These are phyloP conservation scores for Sialis fuliginosa DNA, from an alignment of 2,888 invertebrate species.

Conservation along the genomic window DNA sequence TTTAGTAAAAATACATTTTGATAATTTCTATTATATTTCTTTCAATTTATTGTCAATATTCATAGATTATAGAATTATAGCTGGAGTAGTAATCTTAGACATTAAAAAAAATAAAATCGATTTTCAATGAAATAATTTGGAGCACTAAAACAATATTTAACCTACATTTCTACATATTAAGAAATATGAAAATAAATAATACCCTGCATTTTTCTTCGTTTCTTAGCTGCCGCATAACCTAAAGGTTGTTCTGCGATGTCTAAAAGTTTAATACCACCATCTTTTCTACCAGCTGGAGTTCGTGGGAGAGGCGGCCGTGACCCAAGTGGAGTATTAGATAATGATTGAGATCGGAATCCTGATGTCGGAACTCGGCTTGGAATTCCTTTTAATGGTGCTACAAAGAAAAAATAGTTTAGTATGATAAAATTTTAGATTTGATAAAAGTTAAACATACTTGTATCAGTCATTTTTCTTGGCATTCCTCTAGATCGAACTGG, in stretches of 20 bases:
- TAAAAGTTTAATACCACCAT: constrained; percentile 84
- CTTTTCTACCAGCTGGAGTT: constrained; percentile 53
- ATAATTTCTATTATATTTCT: not conserved
- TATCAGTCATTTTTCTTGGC: constrained; percentile 94
- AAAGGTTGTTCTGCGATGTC: constrained; percentile 88
- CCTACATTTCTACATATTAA: no score
- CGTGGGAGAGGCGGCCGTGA: constrained; percentile 35
- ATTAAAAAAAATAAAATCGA: not conserved
- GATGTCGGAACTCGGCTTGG: constrained; percentile 62
- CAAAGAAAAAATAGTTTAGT: constrained; percentile 9
- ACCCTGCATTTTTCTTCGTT: constrained; percentile 71
- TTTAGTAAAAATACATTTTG: not conserved
- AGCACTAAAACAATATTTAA: not conserved
- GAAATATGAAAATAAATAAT: constrained; percentile 6
- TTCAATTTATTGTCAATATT: not conserved
- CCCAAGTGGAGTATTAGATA: constrained; percentile 28
- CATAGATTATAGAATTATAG: not conserved
- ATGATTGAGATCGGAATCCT: constrained; percentile 38
- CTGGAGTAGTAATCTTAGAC: not conserved
- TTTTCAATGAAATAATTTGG: no score
- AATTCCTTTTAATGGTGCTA: constrained; percentile 82
- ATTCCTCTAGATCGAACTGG: constrained; percentile 73
- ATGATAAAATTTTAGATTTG: not conserved
- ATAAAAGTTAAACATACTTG: constrained; percentile 39
- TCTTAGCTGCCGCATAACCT: constrained; percentile 69